Percentiles rank a stretch among this genome's conserved stretches.
phyloP scores from a whole-genome alignment of 2,888 invertebrate species.

The Taphrorychus bicolor region DNA sequence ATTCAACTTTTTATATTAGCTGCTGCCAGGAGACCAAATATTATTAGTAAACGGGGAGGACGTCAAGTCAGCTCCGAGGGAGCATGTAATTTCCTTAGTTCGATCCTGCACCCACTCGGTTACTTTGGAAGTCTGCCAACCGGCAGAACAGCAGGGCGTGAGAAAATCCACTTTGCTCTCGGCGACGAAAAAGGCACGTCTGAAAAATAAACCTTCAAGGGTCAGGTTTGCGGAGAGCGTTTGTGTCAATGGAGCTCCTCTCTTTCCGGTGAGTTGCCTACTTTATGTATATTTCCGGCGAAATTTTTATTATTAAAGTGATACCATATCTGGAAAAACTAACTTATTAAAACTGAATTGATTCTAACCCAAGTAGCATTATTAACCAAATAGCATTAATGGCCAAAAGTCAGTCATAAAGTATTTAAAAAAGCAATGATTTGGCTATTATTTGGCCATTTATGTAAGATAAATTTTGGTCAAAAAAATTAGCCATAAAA shows the following conservation, averaged over 20 bases:
- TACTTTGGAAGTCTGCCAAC: constrained; percentile 82
- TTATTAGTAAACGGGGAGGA: constrained; percentile 90
- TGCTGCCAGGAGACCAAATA: constrained; percentile 91
- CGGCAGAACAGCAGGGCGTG: constrained; percentile 65
- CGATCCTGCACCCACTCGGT: constrained; percentile 81
- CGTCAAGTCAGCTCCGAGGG: constrained; percentile 83
- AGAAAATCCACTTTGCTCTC: constrained; percentile 85
- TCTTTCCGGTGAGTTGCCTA: constrained; percentile 78
- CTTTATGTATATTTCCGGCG: too few relatives aligned
- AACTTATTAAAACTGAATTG: too few relatives aligned
- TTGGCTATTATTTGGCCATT: too few relatives aligned
- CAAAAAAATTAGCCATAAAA: too few relatives aligned
- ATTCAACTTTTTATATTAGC: constrained; percentile 54
- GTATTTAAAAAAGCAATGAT: too few relatives aligned
- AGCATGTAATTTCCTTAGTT: constrained; percentile 88
- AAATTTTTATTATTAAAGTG: too few relatives aligned
- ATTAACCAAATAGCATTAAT: too few relatives aligned
- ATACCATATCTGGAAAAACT: too few relatives aligned
- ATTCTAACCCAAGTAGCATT: too few relatives aligned
- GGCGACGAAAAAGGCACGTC: constrained; percentile 84
- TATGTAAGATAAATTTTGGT: too few relatives aligned
- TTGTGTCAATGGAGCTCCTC: constrained; percentile 82
- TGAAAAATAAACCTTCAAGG: constrained; percentile 80
- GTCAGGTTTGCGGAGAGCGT: constrained; percentile 91
- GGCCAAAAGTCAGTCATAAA: too few relatives aligned